phyloP scores from a whole-genome alignment of 2,797 vertebrate genomes.

The Darevskia nairensis region DNA sequence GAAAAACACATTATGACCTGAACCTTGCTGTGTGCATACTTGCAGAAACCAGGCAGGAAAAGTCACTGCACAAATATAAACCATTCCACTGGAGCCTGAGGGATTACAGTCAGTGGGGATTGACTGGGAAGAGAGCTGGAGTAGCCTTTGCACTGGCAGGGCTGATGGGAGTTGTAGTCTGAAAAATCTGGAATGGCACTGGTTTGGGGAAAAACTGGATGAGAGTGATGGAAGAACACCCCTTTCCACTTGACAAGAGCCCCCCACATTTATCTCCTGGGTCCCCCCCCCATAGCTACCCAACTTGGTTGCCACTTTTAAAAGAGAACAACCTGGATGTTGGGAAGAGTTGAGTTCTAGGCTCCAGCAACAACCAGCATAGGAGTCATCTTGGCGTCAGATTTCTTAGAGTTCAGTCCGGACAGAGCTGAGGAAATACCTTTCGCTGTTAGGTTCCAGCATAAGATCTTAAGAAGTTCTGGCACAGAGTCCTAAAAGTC shows the following conservation, averaged over 20 bases:
- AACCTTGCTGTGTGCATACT: not conserved
- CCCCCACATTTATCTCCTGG: not conserved
- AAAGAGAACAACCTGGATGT: not conserved
- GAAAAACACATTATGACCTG: no score
- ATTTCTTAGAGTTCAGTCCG: not conserved
- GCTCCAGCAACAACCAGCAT: not conserved
- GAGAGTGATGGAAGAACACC: no score
- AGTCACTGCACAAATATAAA: not conserved
- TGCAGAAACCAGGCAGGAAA: not conserved
- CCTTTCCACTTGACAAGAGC: no score
- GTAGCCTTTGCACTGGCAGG: not conserved
- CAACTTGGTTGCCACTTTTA: not conserved
- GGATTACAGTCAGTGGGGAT: not conserved
- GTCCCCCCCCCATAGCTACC: not conserved
- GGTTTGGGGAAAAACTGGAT: no score
- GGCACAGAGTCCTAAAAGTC: not conserved
- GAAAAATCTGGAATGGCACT: no score
- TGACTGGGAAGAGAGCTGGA: not conserved
- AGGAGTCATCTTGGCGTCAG: not conserved
- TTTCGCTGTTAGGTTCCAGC: not conserved
- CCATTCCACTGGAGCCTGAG: not conserved
- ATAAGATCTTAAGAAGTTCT: not conserved
- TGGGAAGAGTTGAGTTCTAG: not conserved
- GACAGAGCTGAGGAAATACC: not conserved
- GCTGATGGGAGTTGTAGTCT: no score